Base-by-base conservation (phyloP, 2,888 invertebrate genomes). In the Agriotes lineatus region DNA sequence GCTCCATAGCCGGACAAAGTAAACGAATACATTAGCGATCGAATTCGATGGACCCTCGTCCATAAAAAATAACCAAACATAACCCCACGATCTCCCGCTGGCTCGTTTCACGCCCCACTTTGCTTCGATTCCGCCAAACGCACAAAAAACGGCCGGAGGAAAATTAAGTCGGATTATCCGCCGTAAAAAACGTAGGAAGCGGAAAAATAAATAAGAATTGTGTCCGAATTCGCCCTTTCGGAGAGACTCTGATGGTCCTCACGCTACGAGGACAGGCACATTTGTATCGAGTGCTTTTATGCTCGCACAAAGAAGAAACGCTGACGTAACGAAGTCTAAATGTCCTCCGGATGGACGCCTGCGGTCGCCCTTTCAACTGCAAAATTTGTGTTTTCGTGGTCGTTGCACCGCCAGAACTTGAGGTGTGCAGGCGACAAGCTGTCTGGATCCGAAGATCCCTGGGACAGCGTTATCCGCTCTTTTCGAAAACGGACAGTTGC, bases 131-230 rank as follows among this genome's bases (percentile, higher is more conserved):
- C 70, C 59, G 62, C 54, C 63, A 66, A 70, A 70, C 45, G 56
- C 67, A 67, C 67, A 70, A 67, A 70, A 70, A 70, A 70, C 70
- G 48, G 39, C 59, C 54, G 65, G 35, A 81, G 77, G 82, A 79
- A 82, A 82, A 82, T 83, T 83, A 83, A 82, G 81, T 77, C 77
- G 82, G 81, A 82, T 82, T 83, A 82, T 78, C 73, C 78, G 77
- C 75, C 75, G 79, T 80, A 81, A 80, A 70, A 70, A 68, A 61
- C 35, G 60, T 56, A 82, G 82, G 81, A 83, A 83, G 78, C 83
- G 83, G 83, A 83, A 83, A 82, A 82, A 83, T 83, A 83, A 83
- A 83, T 82, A 82, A 82, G 81, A 78, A 79, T 80, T 78, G 77
- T 75, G 76, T 75, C 72, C 67, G 60, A 67, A 67, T 70, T 59